Base-by-base conservation (phyloP, 2,113 vertebrate genomes). In the Peromyscus californicus region DNA sequence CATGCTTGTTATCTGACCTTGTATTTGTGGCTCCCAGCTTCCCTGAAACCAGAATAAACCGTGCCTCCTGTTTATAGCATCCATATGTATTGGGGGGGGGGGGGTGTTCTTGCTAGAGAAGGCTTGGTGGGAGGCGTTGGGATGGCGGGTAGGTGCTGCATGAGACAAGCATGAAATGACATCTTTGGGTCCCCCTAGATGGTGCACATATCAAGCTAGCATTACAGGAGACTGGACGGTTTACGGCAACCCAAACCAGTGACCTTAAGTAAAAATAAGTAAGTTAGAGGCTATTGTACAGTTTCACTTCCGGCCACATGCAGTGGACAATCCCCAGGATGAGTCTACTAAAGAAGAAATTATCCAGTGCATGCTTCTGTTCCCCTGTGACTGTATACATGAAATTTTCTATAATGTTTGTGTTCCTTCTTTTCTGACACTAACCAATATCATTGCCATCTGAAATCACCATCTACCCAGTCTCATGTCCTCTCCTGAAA, bases 1-100 rank as follows among this genome's bases (percentile, higher is more conserved):
- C 86, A 86, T 95, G 92, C 61, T 93, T 88, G 82, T 80, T 76
- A 74, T 70, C 88, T 95, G 98, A 97, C 97, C 94, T 96, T 97
- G 88, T 89, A 74, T 83, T 31, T 94, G 69, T 93, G 59, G 65
- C 80, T 96, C n/a, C 24, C 75, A 85, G 96, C 87, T 88, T 92
- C 22, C 72, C 90, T 90, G 59, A 93, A 92, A 65, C 91, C 1
- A 5, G 39, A 75, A 84, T 31, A 63, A 86, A 51, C 17, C 82
- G 70, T 9, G 10, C 11, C 9, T 63, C 54, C 48, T 22, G 21
- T 72, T 75, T 65, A 16, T 7, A 45, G 8, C 26, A 2, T 63
- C 15, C 21, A 74, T 59, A 8, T n/a, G 45, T 22, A 36, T 17
- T 7, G n/a, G 42, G 4, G 36, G 31, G n/a, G n/a, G n/a, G n/a